A percentile compares a stretch with the other conserved stretches of the same genome.
These are phyloP conservation scores for Clostera curtula DNA, from an alignment of 2,888 invertebrate genomes.

Conservation along the genomic window DNA sequence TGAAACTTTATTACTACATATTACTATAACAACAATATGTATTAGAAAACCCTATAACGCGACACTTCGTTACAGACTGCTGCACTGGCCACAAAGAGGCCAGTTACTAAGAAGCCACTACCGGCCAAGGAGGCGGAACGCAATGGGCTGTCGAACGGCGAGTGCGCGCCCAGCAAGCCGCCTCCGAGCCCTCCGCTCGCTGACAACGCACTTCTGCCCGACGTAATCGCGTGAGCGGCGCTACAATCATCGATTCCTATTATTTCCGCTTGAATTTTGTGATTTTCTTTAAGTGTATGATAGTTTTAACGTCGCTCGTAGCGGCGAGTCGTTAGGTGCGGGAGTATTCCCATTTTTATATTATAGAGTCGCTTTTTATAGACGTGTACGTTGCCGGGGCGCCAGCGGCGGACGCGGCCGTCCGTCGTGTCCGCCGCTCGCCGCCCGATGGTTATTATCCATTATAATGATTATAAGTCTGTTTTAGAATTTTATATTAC, in stretches of 20 bases:
- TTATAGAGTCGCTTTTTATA: constrained; percentile 72
- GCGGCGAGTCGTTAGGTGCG: constrained; percentile 67
- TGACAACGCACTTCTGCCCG: constrained; percentile 58
- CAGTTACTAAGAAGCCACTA: constrained; percentile 29
- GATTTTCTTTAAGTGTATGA: constrained; percentile 72
- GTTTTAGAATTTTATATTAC: constrained; percentile 75
- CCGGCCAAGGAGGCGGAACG: constrained; percentile 21
- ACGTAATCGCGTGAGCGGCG: constrained; percentile 59
- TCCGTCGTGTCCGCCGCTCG: constrained; percentile 12
- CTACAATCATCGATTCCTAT: constrained; percentile 52
- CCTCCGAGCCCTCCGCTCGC: constrained; percentile 67
- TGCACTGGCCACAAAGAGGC: constrained; percentile 38
- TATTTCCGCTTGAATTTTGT: constrained; percentile 74
- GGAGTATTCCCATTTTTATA: constrained; percentile 67
- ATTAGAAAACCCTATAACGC: background rate
- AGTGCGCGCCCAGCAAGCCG: constrained; percentile 44
- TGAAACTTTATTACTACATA: too few relatives aligned
- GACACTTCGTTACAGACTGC: constrained; percentile 32
- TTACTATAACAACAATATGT: too few relatives aligned
- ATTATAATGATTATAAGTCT: constrained; percentile 63
- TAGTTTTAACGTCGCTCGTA: constrained; percentile 55
- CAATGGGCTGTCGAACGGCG: constrained; percentile 29
- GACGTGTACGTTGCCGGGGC: constrained; percentile 48
- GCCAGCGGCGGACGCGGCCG: constrained; percentile 10
- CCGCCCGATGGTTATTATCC: constrained; percentile 47